Conservation (phyloP, 2,113 vertebrate species). For the Pelecanoides urinatrix region DNA sequence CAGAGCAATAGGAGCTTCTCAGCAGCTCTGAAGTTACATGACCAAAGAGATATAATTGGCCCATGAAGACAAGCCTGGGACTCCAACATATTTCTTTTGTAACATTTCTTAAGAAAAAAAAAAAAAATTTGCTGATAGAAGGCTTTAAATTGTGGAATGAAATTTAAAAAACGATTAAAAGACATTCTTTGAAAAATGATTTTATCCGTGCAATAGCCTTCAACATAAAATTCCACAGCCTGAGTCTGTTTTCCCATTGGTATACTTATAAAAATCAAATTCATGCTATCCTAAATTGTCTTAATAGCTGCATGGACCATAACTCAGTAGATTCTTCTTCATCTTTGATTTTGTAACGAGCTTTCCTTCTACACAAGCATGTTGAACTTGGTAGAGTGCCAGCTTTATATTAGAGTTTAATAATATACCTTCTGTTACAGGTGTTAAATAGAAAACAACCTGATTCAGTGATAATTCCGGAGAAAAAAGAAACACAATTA, state of each 20-base stretch:
- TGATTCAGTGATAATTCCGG: not conserved
- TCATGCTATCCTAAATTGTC: not conserved
- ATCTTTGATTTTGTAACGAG: not conserved
- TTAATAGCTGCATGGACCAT: not conserved
- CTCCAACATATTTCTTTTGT: not conserved
- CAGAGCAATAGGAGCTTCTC: not conserved
- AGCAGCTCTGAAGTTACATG: not conserved
- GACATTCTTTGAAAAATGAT: not conserved
- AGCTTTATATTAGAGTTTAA: not conserved
- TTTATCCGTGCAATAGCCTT: not conserved
- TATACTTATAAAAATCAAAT: not conserved
- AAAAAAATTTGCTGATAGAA: not conserved
- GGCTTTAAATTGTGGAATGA: not conserved
- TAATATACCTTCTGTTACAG: not conserved
- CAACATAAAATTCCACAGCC: not conserved
- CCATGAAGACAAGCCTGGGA: fast-evolving
- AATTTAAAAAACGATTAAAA: not conserved
- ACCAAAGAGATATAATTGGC: not conserved
- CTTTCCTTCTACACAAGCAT: not conserved
- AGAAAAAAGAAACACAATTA: not conserved
- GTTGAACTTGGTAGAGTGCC: not conserved
- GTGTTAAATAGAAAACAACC: not conserved
- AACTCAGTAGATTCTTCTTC: not conserved
- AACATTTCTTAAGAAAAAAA: not conserved
- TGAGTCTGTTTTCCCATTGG: not conserved